Evolutionary conservation across 30 jellyfish, hydroid and myxozoan genomes (phyloP).

Genomic region (Catostylus mosaicus): DNA sequence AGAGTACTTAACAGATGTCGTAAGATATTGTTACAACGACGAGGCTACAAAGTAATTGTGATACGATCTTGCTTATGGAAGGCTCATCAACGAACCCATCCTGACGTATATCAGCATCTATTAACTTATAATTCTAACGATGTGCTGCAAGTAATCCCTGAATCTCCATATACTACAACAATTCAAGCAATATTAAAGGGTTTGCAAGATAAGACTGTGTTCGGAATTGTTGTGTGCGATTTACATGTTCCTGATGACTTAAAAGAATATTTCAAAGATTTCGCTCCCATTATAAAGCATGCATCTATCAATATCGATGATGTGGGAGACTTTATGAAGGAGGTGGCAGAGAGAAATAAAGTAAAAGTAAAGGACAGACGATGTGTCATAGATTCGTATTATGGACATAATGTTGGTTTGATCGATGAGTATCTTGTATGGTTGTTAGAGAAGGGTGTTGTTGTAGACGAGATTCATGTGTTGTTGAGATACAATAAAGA

Average conservation of each 20-base stretch:
- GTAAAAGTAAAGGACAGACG: neutral
- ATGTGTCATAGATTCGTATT: no score
- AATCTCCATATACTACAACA: neutral
- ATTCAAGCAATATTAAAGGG: neutral
- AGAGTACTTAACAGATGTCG: neutral
- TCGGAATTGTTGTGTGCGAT: neutral
- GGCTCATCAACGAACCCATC: neutral
- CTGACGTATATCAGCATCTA: neutral
- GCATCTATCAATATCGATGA: neutral
- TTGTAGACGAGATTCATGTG: neutral
- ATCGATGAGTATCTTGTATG: no score
- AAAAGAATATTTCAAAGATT: neutral
- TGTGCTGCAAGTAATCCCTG: neutral
- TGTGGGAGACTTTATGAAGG: neutral
- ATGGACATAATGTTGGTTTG: neutral
- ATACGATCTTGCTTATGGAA: neutral
- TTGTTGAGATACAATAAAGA: constrained; percentile 1
- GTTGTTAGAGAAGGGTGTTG: constrained; percentile 16
- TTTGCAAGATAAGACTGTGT: neutral
- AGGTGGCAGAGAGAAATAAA: neutral
- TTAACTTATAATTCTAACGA: neutral
- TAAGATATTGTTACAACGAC: no score
- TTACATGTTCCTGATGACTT: neutral
- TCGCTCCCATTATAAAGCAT: neutral
- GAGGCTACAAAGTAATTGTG: neutral